Evolutionary conservation across 2,797 vertebrate genomes (phyloP).

Genomic region (Sebastes oblongus): DNA sequence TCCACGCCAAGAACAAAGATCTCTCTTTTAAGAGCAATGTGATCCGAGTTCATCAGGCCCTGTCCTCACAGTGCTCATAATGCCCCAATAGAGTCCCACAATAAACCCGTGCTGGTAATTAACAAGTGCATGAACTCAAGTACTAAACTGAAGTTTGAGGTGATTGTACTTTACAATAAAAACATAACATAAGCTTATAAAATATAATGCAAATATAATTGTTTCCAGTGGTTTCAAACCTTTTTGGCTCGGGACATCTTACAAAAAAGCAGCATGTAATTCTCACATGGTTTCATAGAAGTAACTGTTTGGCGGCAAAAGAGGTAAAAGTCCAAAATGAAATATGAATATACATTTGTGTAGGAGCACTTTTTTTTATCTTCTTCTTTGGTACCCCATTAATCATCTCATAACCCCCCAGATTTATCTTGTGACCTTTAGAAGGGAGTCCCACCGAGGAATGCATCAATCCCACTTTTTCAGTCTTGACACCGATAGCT

Average conservation of each 20-base stretch:
- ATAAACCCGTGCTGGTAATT: too few species aligned
- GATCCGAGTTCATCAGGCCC: background rate
- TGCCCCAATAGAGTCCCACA: background rate
- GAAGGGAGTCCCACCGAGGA: background rate
- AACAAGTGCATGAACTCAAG: background rate
- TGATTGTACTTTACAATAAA: background rate
- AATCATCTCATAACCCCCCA: background rate
- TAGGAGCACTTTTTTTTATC: background rate
- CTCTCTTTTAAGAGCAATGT: background rate
- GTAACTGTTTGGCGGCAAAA: background rate
- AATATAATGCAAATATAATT: background rate
- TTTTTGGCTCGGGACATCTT: background rate
- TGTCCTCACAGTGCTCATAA: background rate
- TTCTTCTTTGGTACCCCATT: background rate
- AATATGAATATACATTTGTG: background rate
- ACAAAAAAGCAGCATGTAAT: background rate
- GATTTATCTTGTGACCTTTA: background rate
- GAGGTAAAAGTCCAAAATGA: background rate
- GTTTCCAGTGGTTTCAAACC: background rate
- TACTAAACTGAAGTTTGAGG: background rate
- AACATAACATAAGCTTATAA: background rate
- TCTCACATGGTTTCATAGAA: background rate
- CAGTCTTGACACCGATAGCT: too few species aligned
- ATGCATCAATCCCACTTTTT: too few species aligned
- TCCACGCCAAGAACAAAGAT: background rate